These are phyloP conservation scores for Trissolcus brochymenae DNA, from an alignment of 2,888 invertebrate species.

Conservation along the genomic window DNA sequence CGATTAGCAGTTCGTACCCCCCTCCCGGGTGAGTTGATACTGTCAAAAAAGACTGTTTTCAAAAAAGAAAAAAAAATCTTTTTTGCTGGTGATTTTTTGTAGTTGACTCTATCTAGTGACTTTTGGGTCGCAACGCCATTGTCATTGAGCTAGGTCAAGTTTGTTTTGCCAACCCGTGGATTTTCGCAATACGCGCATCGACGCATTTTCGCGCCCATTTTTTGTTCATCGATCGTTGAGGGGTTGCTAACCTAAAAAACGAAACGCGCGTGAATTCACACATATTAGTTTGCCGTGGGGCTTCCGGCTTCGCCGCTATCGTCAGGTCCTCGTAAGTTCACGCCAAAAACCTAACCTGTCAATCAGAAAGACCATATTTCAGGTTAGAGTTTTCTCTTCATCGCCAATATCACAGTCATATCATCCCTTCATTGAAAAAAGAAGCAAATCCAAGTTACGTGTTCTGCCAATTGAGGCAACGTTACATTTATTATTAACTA, in stretches of 20 bases:
- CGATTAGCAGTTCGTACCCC: neutral
- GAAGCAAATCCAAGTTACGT: too few species aligned
- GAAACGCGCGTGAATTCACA: neutral
- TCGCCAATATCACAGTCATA: too few species aligned
- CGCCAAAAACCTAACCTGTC: slow-evolving; percentile 1
- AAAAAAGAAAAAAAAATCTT: neutral
- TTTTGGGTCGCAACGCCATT: slow-evolving; percentile 11
- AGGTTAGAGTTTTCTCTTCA: too few species aligned
- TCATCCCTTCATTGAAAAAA: too few species aligned
- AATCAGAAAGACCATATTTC: too few species aligned
- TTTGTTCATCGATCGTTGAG: neutral
- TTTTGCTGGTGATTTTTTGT: too few species aligned
- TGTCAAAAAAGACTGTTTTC: neutral
- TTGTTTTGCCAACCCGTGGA: slow-evolving; percentile 18
- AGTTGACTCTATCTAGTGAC: neutral
- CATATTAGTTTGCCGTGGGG: neutral
- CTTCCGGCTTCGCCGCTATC: neutral
- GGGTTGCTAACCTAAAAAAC: neutral
- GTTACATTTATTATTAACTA: too few species aligned
- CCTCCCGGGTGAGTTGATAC: neutral
- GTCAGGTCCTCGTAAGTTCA: neutral
- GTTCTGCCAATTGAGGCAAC: too few species aligned
- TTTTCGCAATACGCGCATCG: neutral
- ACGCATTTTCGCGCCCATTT: slow-evolving; percentile 8
- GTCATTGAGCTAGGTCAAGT: slow-evolving; percentile 47